These are phyloP conservation scores for Acanthis flammea DNA, from an alignment of 2,797 vertebrate genomes.

Conservation along the genomic window DNA sequence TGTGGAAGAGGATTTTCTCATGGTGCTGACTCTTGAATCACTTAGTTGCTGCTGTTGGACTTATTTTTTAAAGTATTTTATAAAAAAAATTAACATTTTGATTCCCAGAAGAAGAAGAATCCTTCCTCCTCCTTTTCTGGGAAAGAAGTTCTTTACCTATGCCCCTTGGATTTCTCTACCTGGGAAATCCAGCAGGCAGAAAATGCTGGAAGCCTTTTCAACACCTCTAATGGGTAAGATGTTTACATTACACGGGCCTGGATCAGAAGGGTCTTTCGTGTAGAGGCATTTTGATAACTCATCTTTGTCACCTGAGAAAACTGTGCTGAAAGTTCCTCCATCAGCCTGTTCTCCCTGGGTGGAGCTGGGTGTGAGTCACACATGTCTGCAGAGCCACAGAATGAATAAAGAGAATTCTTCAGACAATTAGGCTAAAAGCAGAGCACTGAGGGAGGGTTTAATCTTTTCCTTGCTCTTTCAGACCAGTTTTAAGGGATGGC, in stretches of 20 bases:
- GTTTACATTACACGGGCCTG: not conserved
- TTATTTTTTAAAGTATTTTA: not conserved
- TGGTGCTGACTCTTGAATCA: not conserved
- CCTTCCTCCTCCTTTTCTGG: not conserved
- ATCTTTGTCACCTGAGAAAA: not conserved
- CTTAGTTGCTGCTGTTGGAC: not conserved
- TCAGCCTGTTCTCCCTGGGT: not conserved
- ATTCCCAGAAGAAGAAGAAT: not conserved
- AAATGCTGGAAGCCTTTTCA: conserved; percentile 11
- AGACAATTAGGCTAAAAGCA: not conserved
- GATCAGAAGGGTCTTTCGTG: not conserved
- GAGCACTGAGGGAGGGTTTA: not conserved
- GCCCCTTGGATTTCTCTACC: not conserved
- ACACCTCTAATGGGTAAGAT: not conserved
- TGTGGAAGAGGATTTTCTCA: not conserved
- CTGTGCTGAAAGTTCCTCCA: not conserved
- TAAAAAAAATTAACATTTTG: not conserved
- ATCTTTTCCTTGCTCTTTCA: not conserved
- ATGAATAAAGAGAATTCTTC: not conserved
- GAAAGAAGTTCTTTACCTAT: not conserved
- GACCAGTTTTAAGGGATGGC: not conserved
- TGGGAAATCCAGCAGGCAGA: conserved; percentile 22
- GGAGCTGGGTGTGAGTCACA: not conserved
- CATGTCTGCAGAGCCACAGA: not conserved
- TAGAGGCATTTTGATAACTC: not conserved